Evolutionary conservation across 2,888 invertebrate species (phyloP).

Genomic region (Ceriagrion tenellum): DNA sequence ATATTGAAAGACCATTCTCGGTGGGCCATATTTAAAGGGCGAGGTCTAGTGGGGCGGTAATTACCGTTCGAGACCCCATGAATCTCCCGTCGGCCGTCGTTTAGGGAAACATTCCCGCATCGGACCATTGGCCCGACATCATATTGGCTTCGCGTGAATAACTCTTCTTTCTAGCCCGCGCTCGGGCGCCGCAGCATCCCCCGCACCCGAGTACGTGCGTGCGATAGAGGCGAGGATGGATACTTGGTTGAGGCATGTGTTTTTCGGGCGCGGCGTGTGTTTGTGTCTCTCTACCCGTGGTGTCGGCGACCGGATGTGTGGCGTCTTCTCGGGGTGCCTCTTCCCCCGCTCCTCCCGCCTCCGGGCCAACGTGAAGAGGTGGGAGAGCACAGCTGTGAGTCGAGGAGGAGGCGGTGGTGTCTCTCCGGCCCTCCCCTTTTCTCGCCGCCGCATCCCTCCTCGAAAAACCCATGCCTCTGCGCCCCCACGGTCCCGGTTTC

Average conservation of each 20-base stretch:
- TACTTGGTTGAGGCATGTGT: background rate
- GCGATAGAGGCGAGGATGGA: background rate
- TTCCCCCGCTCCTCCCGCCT: background rate
- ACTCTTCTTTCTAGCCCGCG: background rate
- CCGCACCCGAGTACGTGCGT: too few species aligned
- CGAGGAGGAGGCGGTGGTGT: background rate
- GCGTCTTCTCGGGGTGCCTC: background rate
- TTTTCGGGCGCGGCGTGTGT: background rate
- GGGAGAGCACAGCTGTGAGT: background rate
- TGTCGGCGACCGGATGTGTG: conserved; percentile 41
- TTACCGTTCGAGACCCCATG: too few species aligned
- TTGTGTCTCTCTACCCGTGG: background rate
- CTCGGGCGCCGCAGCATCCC: background rate
- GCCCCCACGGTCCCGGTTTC: too few species aligned
- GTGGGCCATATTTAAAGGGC: too few species aligned
- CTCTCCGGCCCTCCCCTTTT: background rate
- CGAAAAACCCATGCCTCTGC: background rate
- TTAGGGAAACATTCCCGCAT: background rate
- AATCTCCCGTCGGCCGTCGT: too few species aligned
- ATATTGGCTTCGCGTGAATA: background rate
- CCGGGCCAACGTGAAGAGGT: background rate
- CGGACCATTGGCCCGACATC: background rate
- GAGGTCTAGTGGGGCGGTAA: too few species aligned
- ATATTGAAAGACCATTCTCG: too few species aligned
- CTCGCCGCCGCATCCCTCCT: background rate